Evolutionary conservation across 2,113 vertebrate genomes (phyloP), one percentile per base, ranked within the genome.

Genomic region (Polypterus senegalus): DNA sequence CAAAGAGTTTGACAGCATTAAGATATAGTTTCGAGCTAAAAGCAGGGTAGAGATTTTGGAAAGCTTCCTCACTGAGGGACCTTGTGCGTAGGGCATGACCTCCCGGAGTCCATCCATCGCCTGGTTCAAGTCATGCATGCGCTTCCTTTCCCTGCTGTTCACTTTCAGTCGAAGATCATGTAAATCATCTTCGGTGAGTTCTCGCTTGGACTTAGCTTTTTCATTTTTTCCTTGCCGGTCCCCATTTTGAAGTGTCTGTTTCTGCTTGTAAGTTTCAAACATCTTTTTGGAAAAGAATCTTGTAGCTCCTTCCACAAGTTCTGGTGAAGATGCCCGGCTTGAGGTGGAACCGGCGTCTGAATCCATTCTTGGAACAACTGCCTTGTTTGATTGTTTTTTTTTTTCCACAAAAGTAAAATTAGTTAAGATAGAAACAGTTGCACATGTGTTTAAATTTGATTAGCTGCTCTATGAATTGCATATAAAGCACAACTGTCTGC

Each of bases 61-160:
- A 9, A 89, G 79, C 72, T 90, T 89, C 54, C 87, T 83, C n/a
- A 89, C 86, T 0, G 88, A 86, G 1, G 88, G 86, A 3, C 88
- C 88, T 1, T 88, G 84, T 45, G 86, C 83, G 1, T 87, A 88
- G 3, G 88, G 87, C 88, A 90, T 89, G 57, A 90, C 87, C 66
- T 87, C 87, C 27, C 87, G 70, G 61, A 89, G 85, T 54, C 86
- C 85, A 6, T 89, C 87, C 88, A 90, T 88, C 2, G 88, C 88
- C 74, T 85, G 79, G 76, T 90, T 89, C 62, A 89, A 76, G 65
- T 89, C 87, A 1, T 89, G 88, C 88, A 89, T 90, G 64, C 88
- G 80, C 61, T 87, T 87, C 66, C 86, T 79, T 73, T 90, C 88
- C 0, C 88, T 78, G 48, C 88, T 85, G 76, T 90, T 90, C 46